A percentile compares a stretch with the other conserved stretches of the same genome.
These are phyloP conservation scores for Melieria omissa DNA, from an alignment of 2,888 invertebrate species.

Conservation along the genomic window DNA sequence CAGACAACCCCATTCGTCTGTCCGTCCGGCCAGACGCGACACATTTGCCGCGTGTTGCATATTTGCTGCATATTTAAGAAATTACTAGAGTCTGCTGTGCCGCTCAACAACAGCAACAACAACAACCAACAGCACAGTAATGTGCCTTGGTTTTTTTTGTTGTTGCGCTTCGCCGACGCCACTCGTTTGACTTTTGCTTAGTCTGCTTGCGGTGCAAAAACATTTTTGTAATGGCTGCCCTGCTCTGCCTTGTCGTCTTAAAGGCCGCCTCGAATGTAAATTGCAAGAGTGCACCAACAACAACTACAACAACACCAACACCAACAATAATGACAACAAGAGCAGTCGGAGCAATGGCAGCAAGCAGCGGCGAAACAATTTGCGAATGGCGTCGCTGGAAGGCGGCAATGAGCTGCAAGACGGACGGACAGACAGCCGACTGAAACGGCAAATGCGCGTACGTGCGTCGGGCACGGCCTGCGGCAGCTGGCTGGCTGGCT, in stretches of 20 bases:
- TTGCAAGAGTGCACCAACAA: constrained; percentile 38
- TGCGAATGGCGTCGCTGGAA: constrained; percentile 47
- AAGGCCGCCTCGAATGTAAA: constrained; percentile 48
- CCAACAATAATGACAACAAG: constrained; percentile 34
- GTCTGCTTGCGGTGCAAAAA: not conserved
- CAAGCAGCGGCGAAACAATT: constrained; percentile 45
- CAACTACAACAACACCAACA: constrained; percentile 25
- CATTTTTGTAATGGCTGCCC: constrained; percentile 17
- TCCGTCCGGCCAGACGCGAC: constrained; percentile 4
- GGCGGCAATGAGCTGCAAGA: constrained; percentile 33
- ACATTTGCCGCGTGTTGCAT: constrained; percentile 13
- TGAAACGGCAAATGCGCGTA: not conserved
- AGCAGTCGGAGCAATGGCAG: constrained; percentile 39
- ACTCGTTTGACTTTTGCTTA: constrained; percentile 1
- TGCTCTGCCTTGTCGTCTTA: constrained; percentile 30
- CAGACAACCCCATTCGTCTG: not conserved
- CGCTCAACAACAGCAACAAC: constrained; percentile 8
- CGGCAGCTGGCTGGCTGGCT: not conserved
- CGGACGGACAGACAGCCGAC: not conserved
- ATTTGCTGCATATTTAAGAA: constrained; percentile 25
- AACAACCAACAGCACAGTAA: constrained; percentile 1
- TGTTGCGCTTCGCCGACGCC: not conserved
- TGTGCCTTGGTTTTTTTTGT: not conserved
- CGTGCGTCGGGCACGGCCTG: not conserved
- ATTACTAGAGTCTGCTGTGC: not conserved